Evolutionary conservation across 1,140 invertebrate genomes (phyloP).

Genomic region (Drosophila chauvacae): DNA sequence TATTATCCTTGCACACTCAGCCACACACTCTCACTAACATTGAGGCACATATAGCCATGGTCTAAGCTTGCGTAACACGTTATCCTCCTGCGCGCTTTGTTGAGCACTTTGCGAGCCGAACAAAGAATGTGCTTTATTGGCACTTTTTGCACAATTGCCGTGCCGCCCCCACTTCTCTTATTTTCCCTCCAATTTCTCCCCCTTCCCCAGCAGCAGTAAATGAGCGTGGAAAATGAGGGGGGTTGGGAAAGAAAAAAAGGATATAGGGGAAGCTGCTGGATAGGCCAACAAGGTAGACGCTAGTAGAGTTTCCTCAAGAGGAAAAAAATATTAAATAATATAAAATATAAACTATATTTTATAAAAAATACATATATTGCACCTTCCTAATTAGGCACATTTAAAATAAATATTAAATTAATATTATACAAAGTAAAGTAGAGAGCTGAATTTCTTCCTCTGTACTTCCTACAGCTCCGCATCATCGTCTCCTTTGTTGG

Average conservation of each 20-base stretch:
- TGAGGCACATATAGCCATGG: slow-evolving; percentile 11
- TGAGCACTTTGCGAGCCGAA: slow-evolving; percentile 80
- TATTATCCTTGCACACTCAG: slow-evolving; percentile 77
- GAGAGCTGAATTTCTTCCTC: slow-evolving; percentile 4
- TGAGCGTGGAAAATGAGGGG: slow-evolving; percentile 64
- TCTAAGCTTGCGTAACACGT: slow-evolving; percentile 76
- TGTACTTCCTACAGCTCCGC: slow-evolving; percentile 35
- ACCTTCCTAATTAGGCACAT: too few species aligned
- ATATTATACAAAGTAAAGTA: too few species aligned
- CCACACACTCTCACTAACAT: slow-evolving; percentile 42
- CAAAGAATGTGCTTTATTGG: slow-evolving; percentile 83
- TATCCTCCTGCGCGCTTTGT: slow-evolving; percentile 72
- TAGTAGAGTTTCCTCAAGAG: slow-evolving; percentile 19
- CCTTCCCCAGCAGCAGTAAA: slow-evolving; percentile 53
- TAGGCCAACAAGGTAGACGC: slow-evolving; percentile 68
- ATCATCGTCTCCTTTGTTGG: slow-evolving; percentile 51
- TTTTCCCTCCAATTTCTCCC: not conserved
- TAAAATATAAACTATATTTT: too few species aligned
- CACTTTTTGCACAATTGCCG: slow-evolving; percentile 81
- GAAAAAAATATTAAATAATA: not conserved
- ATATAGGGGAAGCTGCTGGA: slow-evolving; percentile 30
- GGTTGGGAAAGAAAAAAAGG: slow-evolving; percentile 1
- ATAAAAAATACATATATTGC: too few species aligned
- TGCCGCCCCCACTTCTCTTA: slow-evolving; percentile 24
- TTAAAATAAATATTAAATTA: too few species aligned